Base-by-base conservation (phyloP, 2,888 invertebrate genomes). In the Yponomeuta plumbellus region DNA sequence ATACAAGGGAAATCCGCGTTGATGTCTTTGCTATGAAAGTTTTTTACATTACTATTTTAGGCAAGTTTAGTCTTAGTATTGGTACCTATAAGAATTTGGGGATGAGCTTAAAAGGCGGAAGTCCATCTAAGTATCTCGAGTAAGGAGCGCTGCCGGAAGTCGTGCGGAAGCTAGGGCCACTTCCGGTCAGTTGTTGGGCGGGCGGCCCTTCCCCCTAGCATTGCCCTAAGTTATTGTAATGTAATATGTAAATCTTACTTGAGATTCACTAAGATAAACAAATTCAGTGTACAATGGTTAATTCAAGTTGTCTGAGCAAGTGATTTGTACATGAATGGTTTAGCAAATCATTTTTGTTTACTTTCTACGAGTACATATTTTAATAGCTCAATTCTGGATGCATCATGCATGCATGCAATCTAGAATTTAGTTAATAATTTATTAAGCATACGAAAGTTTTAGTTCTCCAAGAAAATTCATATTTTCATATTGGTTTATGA, bases 41-140 rank as follows among this genome's bases (percentile, higher is more conserved):
- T 52, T 52, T 44, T 13, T 13, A 17, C 17, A 52, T 52, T 13
- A 17, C 13, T 17, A 34, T 34, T 52, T 52, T 52, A 17, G 44
- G 44, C 17, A 17, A 17, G 44, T 58, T 21, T 22, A 3, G n/a
- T 58, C 2, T 20, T 58, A 20, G n/a, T 21, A 20, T 21, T n/a
- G 20, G 58, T 20, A 58, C 34, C 5, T 10, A 34, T 34, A 6
- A 34, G 34, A 20, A 58, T 22, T 20, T 20, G 13, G 63, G 23
- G 6, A 40, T 44, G 34, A 78, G 83, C 80, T 87, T 83, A 85
- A 85, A 81, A 82, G 80, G 80, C 89, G 90, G 90, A 91, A 88
- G 86, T 85, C 85, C 86, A 88, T 90, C 84, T 84, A 75, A 85
- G 81, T 78, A 71, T 75, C 73, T 74, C 74, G 73, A 69, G 68